phyloP scores from a whole-genome alignment of 1,140 invertebrate genomes.

The Drosophila varians region DNA sequence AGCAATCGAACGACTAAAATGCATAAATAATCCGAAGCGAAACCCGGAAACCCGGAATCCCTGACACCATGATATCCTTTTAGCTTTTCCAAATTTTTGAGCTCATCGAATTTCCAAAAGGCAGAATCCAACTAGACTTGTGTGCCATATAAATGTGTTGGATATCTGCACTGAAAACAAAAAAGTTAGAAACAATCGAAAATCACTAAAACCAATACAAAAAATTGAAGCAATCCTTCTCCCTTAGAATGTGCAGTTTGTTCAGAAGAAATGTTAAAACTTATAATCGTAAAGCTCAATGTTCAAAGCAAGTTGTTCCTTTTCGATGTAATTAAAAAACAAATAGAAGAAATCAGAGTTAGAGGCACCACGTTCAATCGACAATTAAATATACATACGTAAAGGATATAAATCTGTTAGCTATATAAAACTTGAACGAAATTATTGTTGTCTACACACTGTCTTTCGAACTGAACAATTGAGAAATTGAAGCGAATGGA shows the following conservation, averaged over 20 bases:
- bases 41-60: not conserved
- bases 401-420: constrained; percentile 42
- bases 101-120: constrained; percentile 49
- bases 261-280: constrained; percentile 56
- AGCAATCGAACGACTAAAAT: constrained; percentile 50
- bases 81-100: constrained; percentile 52
- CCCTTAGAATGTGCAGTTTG: constrained; percentile 38
- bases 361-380: constrained; percentile 34
- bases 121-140: constrained; percentile 69
- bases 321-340: constrained; percentile 57
- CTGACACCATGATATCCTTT: constrained; percentile 11
- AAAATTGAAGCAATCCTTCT: constrained; percentile 19
- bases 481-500: constrained; percentile 44
- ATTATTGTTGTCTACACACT: constrained; percentile 49
- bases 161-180: constrained; percentile 23
- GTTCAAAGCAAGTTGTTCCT: constrained; percentile 81
- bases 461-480: constrained; percentile 38
- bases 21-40: constrained; percentile 13
- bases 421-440: constrained; percentile 38
- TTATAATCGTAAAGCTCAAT: constrained; percentile 71
- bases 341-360: constrained; percentile 37
- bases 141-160: constrained; percentile 75
- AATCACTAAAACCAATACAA: constrained; percentile 1
- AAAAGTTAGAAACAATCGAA: constrained; percentile 1
- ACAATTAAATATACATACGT: constrained; percentile 26